Evolutionary conservation across 1,140 invertebrate genomes (phyloP), one percentile per base, ranked within the genome.

Genomic region (Ladona fulva): DNA sequence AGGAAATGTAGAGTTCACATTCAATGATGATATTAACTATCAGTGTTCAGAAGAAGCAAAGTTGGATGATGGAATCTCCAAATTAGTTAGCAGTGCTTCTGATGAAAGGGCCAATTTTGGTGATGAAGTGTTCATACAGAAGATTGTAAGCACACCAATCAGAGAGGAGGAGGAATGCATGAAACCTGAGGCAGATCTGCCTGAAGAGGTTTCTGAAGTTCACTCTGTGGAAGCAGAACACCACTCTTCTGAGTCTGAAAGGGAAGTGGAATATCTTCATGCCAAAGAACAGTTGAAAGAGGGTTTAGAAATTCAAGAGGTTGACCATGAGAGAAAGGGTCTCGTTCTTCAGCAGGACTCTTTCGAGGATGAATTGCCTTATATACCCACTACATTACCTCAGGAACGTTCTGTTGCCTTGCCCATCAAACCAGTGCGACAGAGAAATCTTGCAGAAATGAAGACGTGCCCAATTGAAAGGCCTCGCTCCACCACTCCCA

Each of bases 361-460:
- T 12, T 93, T 95, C 80, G 94, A 96, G 79, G 93, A 94, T 77
- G 94, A 95, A 85, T 85, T 95, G 81, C 94, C 94, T 0, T 95
- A 94, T 82, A 90, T 95, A 79, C 93, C 94, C 66, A 95, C 94
- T 5, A 95, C 94, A 44, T 84, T 95, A 77, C 94, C 94, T 19
- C 86, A 91, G 82, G 94, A 95, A 85, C 90, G 94, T 74, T 92
- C 94, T 10, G 88, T 92, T 74, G 94, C 91, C 19, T 86, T 95
- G 77, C 92, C 93, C 0, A 92, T 95, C 77, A 88, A 95, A 74
- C 94, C 94, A 24, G 89, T 94, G 74, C 92, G 91, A 81, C 90
- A 94, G 83, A 87, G 94, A 76, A 88, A 0, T 86, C 87, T 87
- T 29, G 87, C 87, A 81, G 88, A 91, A 83, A 87, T 91, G 24